phyloP scores from a whole-genome alignment of 2,888 invertebrate species.

The Cremastobaeus sp. region DNA sequence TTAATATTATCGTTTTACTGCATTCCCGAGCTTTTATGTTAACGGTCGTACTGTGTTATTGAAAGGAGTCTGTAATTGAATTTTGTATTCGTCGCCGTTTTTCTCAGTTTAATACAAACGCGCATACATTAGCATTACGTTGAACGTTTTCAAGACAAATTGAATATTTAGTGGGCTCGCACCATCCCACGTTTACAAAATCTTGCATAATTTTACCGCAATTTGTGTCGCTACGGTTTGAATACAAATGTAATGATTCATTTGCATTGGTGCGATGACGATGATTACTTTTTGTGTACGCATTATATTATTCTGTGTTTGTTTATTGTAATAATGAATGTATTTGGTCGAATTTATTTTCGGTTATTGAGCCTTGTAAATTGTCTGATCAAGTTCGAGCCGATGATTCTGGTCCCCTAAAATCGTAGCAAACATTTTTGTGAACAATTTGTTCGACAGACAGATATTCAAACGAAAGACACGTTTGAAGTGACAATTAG shows the following conservation, averaged over 20 bases:
- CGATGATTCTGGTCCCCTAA: constrained; percentile 41
- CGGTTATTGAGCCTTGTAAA: constrained; percentile 5
- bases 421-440: constrained; percentile 27
- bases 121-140: neutral
- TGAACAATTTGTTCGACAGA: constrained; percentile 24
- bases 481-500: constrained; percentile 46
- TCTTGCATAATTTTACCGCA: constrained; percentile 22
- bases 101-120: constrained; percentile 5
- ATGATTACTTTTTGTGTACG: constrained; percentile 19
- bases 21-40: constrained; percentile 21
- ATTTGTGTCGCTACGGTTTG: constrained; percentile 22
- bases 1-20: constrained; percentile 26
- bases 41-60: constrained; percentile 11
- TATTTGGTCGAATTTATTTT: constrained; percentile 17
- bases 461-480: constrained; percentile 16
- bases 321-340: constrained; percentile 34
- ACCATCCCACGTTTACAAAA: neutral
- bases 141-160: constrained; percentile 9
- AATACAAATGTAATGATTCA: constrained; percentile 19
- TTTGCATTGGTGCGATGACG: constrained; percentile 9
- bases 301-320: constrained; percentile 14
- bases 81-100: constrained; percentile 6
- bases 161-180: neutral
- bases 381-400: constrained; percentile 6
- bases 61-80: constrained; percentile 19